Conservation (phyloP, 2,888 invertebrate genomes). For the Caenorhabditis wallacei region DNA sequence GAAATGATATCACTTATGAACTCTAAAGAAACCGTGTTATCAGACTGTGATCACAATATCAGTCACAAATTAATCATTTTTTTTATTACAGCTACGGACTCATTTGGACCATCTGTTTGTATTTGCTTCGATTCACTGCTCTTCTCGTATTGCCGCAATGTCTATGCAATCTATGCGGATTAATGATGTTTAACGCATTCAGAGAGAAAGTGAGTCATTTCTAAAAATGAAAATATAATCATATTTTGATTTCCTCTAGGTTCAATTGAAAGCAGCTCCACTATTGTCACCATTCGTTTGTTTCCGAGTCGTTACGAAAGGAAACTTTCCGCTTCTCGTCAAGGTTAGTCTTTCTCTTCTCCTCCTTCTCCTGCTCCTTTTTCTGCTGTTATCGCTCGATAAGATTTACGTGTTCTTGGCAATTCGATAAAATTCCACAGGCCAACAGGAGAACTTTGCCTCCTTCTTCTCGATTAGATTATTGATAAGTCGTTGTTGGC, state of each 20-base stretch:
- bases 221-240: neutral
- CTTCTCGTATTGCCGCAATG: constrained; percentile 83
- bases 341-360: constrained; percentile 84
- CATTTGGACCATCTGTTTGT: constrained; percentile 78
- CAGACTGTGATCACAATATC: constrained; percentile 14
- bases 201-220: constrained; percentile 85
- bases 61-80: neutral
- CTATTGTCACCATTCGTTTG: constrained; percentile 95
- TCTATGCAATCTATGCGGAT: constrained; percentile 81
- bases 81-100: constrained; percentile 81
- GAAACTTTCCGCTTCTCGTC: constrained; percentile 94
- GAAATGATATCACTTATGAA: constrained; percentile 22
- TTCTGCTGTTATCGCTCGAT: constrained; percentile 26
- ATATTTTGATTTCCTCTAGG: constrained; percentile 57
- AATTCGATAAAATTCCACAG: constrained; percentile 35
- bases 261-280: constrained; percentile 89
- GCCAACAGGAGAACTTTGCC: constrained; percentile 8
- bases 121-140: constrained; percentile 80
- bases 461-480: neutral
- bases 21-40: constrained; percentile 1
- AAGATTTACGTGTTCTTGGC: constrained; percentile 49
- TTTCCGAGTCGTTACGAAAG: constrained; percentile 94
- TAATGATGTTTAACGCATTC: constrained; percentile 94
- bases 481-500: constrained; percentile 11
- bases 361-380: neutral